Percentiles rank a stretch among this genome's conserved stretches.
phyloP scores from a whole-genome alignment of 2,797 vertebrate species.

The Acipenser transmontanus region DNA sequence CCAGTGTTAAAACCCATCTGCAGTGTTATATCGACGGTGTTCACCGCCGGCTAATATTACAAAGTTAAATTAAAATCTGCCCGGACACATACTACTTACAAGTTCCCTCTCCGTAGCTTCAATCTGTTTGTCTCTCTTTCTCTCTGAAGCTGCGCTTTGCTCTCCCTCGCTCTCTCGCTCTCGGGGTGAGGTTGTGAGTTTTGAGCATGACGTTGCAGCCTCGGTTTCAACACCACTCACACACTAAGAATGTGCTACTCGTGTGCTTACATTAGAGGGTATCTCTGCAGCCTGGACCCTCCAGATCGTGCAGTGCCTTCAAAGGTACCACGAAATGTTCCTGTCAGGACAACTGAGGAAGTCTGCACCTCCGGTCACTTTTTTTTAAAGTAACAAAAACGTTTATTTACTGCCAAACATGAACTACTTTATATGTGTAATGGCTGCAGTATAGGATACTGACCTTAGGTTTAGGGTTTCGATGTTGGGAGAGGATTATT shows the following conservation, averaged over 20 bases:
- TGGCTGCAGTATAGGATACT: too few relatives aligned
- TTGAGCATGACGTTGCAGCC: conserved; percentile 36
- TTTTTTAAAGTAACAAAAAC: too few relatives aligned
- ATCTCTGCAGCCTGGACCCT: too few relatives aligned
- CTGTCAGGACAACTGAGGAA: too few relatives aligned
- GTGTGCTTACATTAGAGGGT: not conserved
- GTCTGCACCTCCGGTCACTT: too few relatives aligned
- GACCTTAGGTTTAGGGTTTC: too few relatives aligned
- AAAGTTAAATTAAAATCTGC: conserved; percentile 13
- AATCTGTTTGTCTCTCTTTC: conserved; percentile 30
- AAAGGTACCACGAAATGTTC: too few relatives aligned
- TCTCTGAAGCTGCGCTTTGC: not conserved
- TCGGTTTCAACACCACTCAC: conserved; percentile 25
- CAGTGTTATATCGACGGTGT: not conserved
- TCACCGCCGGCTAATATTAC: not conserved
- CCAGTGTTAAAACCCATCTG: not conserved
- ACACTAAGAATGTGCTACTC: conserved; percentile 12
- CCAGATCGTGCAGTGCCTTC: too few relatives aligned
- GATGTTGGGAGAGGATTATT: too few relatives aligned
- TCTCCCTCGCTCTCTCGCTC: conserved; percentile 18
- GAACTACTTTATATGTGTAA: too few relatives aligned
- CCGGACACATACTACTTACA: conserved; percentile 31
- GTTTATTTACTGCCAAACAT: too few relatives aligned
- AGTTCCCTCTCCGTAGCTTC: conserved; percentile 30
- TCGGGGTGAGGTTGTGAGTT: conserved; percentile 37